Evolutionary conservation across 2,113 vertebrate genomes (phyloP), one percentile per base, ranked within the genome.

Genomic region (Neomonachus schauinslandi): DNA sequence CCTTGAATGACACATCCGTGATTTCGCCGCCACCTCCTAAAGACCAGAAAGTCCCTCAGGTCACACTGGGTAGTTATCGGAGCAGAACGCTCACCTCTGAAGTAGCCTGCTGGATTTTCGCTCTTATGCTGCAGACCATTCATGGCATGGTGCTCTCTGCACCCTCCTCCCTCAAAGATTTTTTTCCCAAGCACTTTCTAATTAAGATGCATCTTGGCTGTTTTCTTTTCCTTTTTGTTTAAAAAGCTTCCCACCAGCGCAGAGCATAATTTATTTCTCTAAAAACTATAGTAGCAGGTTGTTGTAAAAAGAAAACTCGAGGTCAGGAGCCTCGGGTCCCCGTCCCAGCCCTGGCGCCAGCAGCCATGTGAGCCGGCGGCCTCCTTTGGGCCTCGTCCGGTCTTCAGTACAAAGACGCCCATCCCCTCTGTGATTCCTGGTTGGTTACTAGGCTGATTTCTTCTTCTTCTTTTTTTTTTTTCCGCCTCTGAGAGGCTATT

Each of bases 231-330:
- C 85, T 97, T 88, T 85, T 85, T 11, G 63, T 90, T 93, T 92
- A 85, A 94, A 96, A 95, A 95, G 65, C 92, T 92, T 95, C 91
- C 49, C 42, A 74, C 92, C 71, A 94, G 86, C 86, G 92, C 71
- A 89, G 72, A 93, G 72, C 76, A 94, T 86, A 95, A 97, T 95
- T 97, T 96, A 96, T 95, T 95, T 98, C 93, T 96, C 95, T 83
- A 96, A 94, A 97, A 98, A 92, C 97, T 92, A 95, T 31, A 97
- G 84, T 74, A 94, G 93, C 95, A 95, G 57, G 88, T 95, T 97
- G 92, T 96, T 98, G 92, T 83, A 31, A 76, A 90, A 95, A 97
- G 94, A 94, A 88, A 89, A 91, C 79, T 93, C 14, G 2, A 77
- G 86, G 53, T 82, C 72, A 31, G n/a, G 55, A 76, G 90, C 71